These are phyloP conservation scores for Subacronicta megacephala DNA, from an alignment of 2,888 invertebrate species.

Conservation along the genomic window DNA sequence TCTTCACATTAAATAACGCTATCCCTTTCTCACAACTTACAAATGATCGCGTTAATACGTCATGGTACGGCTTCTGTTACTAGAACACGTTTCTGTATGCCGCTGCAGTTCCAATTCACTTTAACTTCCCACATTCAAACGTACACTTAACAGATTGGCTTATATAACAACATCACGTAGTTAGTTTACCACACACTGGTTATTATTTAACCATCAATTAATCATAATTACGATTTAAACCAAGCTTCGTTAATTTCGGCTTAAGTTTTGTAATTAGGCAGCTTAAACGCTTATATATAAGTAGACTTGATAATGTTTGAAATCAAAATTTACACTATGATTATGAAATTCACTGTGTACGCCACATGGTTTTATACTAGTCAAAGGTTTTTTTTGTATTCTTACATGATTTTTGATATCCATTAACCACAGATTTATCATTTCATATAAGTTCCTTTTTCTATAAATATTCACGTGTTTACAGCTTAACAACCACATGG, in stretches of 20 bases:
- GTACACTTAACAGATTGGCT: slow-evolving; percentile 42
- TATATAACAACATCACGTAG: slow-evolving; percentile 41
- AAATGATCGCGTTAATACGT: too few species aligned
- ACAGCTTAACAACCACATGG: too few species aligned
- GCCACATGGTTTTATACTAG: neutral
- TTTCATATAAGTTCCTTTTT: too few species aligned
- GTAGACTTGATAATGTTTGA: slow-evolving; percentile 32
- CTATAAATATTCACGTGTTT: too few species aligned
- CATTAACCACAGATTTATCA: neutral
- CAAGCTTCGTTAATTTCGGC: slow-evolving; percentile 32
- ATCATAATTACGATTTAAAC: slow-evolving; percentile 6
- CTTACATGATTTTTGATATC: neutral
- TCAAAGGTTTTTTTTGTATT: neutral
- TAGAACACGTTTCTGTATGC: neutral
- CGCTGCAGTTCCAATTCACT: slow-evolving; percentile 19
- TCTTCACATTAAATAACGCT: too few species aligned
- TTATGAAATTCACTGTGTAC: slow-evolving; percentile 6
- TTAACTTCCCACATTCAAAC: slow-evolving; percentile 15
- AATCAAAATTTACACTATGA: slow-evolving; percentile 6
- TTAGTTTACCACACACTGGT: slow-evolving; percentile 24
- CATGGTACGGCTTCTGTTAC: too few species aligned
- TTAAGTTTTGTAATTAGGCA: slow-evolving; percentile 52
- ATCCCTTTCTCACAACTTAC: too few species aligned
- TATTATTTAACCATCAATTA: slow-evolving; percentile 16
- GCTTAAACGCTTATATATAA: slow-evolving; percentile 62